Conservation (phyloP, 2,113 vertebrate genomes). For the Cyphomyrus discorhynchus region DNA sequence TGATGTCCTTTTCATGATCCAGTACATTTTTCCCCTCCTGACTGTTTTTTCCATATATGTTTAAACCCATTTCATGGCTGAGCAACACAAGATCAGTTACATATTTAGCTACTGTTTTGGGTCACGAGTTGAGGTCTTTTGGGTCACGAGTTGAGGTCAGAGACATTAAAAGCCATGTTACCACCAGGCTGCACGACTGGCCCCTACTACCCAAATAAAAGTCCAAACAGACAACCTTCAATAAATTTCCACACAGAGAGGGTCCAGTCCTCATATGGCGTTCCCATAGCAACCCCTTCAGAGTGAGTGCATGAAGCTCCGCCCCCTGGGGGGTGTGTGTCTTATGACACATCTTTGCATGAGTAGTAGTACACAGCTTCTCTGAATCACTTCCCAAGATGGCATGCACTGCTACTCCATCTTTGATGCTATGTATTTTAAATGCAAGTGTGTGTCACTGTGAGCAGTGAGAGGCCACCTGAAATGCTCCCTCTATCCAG, state of each 20-base stretch:
- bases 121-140: background rate
- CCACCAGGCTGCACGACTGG: background rate
- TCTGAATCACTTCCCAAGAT: background rate
- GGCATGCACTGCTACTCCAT: background rate
- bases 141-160: background rate
- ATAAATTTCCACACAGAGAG: background rate
- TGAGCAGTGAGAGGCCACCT: background rate
- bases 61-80: background rate
- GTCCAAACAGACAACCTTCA: background rate
- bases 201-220: background rate
- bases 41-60: background rate
- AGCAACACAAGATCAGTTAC: background rate
- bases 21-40: background rate
- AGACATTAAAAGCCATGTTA: background rate
- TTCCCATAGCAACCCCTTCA: background rate
- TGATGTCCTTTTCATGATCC: background rate
- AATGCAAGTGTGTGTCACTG: background rate
- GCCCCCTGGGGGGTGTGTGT: background rate
- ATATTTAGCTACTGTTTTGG: background rate
- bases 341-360: background rate
- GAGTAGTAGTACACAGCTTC: background rate
- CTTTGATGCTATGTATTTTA: background rate
- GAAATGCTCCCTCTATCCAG: background rate
- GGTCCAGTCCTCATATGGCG: background rate
- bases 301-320: background rate